Evolutionary conservation across 2,888 invertebrate genomes (phyloP), one percentile per base, ranked within the genome.

Genomic region (Catonia carolina): DNA sequence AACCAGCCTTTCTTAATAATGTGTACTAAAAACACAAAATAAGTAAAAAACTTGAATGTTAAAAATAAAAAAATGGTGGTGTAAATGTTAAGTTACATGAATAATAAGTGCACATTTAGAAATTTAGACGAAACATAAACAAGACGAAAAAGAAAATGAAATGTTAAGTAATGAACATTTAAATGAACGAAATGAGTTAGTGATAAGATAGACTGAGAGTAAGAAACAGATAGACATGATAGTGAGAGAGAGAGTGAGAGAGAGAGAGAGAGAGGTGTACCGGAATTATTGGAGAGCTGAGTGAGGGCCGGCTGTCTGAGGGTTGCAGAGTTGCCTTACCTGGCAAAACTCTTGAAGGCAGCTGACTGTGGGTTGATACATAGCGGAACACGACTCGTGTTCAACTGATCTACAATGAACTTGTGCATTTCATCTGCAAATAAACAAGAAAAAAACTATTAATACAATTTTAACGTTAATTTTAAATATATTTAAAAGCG

Each of bases 311-410:
- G 55, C 53, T 48, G 57, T 53, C 27, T 27, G 20, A 36, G 8
- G 35, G 22, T 14, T 31, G 57, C 57, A 59, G 59, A 20, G 35
- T 35, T 45, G 45, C 74, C 86, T 90, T 89, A 98, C 97, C 95
- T 98, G 82, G 96, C 93, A 85, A 99, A 99, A 83, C 94, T 97
- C 83, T 97, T 97, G 83, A 97, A 99, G 75, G 98, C 96, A 74
- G 97, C 96, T 72, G 97, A 97, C 78, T 96, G 95, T 69, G 98
- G 99, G 80, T 99, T 99, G 81, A 99, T 98, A 82, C 98, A 98
- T 69, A 99, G 82, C 66, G 99, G 98, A 69, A 99, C 95, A 67
- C 95, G 86, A 71, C 90, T 91, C 70, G 92, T 89, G 74, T 92
- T 91, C 73, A 93, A 81, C 76, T 96, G 94, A 76, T 97, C 96